A percentile compares a stretch with the other conserved stretches of the same genome.
phyloP scores from a whole-genome alignment of 2,797 vertebrate species.

The Cebuella pygmaea region DNA sequence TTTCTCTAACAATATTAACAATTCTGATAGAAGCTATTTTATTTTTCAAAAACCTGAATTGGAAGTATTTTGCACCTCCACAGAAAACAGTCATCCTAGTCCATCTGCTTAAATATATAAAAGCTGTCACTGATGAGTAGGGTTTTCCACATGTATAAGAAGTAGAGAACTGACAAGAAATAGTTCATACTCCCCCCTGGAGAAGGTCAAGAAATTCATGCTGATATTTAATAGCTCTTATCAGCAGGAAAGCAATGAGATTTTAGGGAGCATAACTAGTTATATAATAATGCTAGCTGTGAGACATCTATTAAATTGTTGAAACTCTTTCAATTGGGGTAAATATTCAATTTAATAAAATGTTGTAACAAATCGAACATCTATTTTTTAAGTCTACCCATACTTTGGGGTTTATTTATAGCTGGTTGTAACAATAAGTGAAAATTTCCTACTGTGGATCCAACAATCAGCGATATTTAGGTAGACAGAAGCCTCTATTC shows the following conservation, averaged over 20 bases:
- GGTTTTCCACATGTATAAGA: not conserved
- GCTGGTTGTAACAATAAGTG: not conserved
- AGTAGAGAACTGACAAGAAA: not conserved
- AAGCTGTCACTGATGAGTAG: not conserved
- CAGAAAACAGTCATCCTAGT: not conserved
- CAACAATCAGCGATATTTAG: not conserved
- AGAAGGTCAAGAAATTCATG: constrained; percentile 53
- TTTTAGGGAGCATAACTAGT: constrained; percentile 50
- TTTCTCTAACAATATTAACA: not conserved
- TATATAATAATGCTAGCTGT: not conserved
- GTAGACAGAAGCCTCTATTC: not conserved
- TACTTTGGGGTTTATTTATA: not conserved
- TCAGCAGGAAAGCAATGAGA: constrained; percentile 28
- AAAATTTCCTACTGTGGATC: not conserved
- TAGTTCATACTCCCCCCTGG: not conserved
- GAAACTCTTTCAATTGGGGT: not conserved
- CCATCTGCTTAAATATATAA: not conserved
- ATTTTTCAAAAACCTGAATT: not conserved
- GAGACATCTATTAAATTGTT: constrained; percentile 30
- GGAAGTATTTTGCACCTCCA: not conserved
- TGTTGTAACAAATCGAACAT: not conserved
- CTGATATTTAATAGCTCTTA: constrained; percentile 55
- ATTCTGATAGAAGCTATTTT: not conserved
- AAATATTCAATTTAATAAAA: constrained; percentile 3
- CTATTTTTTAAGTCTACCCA: not conserved